phyloP scores from a whole-genome alignment of 1,140 invertebrate genomes.

The Heliconius congener region DNA sequence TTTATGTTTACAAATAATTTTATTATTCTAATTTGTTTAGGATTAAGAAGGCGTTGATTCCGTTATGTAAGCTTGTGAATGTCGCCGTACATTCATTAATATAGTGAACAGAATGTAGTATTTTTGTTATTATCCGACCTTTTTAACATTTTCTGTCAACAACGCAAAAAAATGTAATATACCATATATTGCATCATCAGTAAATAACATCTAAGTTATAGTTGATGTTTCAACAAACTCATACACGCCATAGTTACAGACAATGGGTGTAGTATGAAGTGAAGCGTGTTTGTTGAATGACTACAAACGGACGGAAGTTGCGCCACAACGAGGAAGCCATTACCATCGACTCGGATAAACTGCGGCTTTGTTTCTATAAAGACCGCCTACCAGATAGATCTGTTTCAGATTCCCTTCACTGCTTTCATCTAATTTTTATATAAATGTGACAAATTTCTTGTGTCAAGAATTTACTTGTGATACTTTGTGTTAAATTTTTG shows the following conservation, averaged over 20 bases:
- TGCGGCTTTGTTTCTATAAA: neutral
- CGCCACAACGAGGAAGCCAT: neutral
- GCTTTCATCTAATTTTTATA: neutral
- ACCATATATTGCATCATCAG: neutral
- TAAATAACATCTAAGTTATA: neutral
- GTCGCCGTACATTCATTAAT: too few relatives aligned
- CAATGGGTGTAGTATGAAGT: neutral
- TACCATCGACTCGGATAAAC: conserved; percentile 11
- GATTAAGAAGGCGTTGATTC: too few relatives aligned
- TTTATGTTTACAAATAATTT: too few relatives aligned
- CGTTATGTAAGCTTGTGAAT: too few relatives aligned
- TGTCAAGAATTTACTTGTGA: too few relatives aligned
- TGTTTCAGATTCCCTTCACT: neutral
- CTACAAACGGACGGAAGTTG: neutral
- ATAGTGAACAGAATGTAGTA: too few relatives aligned
- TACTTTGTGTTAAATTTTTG: too few relatives aligned
- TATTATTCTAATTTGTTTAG: too few relatives aligned
- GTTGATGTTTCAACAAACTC: neutral
- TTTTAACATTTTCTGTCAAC: neutral
- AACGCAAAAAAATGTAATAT: neutral
- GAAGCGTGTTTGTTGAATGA: neutral
- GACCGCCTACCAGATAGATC: neutral
- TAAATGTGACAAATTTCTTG: too few relatives aligned
- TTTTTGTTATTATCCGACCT: neutral
- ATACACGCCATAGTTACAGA: neutral